A percentile compares a stretch with the other conserved stretches of the same genome.
Conservation (phyloP, 2,888 invertebrate genomes). For the Thecocarcelia acutangulata region DNA sequence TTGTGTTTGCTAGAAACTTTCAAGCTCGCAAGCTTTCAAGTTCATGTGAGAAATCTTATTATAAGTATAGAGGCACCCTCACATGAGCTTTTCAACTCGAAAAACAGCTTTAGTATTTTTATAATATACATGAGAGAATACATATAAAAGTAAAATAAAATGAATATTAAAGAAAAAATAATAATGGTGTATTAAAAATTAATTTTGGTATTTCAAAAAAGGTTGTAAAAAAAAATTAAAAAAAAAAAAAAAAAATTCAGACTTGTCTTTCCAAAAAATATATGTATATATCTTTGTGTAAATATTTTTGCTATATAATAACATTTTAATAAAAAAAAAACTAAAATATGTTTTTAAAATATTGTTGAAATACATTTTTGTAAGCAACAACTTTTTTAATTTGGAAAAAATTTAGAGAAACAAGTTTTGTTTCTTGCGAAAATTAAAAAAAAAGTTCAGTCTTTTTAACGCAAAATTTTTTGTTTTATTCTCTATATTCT, state of each 20-base stretch:
- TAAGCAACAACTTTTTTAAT: slow-evolving; percentile 52
- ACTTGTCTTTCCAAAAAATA: slow-evolving; percentile 61
- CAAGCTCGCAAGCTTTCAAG: background rate
- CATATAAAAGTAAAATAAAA: slow-evolving; percentile 56
- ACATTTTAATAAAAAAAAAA: slow-evolving; percentile 46
- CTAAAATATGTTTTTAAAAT: slow-evolving; percentile 17
- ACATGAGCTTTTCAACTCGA: background rate
- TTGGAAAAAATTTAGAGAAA: slow-evolving; percentile 55
- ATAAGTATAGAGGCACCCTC: background rate
- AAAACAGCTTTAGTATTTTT: slow-evolving; percentile 24
- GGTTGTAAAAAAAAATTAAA: slow-evolving; percentile 62
- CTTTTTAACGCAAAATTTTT: slow-evolving; percentile 70
- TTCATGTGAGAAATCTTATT: background rate
- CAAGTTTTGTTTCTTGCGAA: slow-evolving; percentile 68
- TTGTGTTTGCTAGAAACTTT: slow-evolving; percentile 25
- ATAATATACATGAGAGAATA: slow-evolving; percentile 67
- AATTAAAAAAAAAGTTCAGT: slow-evolving; percentile 70
- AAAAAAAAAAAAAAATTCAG: slow-evolving; percentile 57
- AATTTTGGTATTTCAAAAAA: slow-evolving; percentile 70
- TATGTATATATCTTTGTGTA: slow-evolving; percentile 16
- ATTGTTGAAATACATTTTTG: slow-evolving; percentile 44
- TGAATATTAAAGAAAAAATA: slow-evolving; percentile 37
- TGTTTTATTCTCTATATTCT: slow-evolving; percentile 48
- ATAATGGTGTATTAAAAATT: slow-evolving; percentile 65
- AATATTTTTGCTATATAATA: slow-evolving; percentile 49